These are phyloP conservation scores for Dinoponera quadriceps DNA, from an alignment of 1,140 invertebrate genomes.

Conservation along the genomic window DNA sequence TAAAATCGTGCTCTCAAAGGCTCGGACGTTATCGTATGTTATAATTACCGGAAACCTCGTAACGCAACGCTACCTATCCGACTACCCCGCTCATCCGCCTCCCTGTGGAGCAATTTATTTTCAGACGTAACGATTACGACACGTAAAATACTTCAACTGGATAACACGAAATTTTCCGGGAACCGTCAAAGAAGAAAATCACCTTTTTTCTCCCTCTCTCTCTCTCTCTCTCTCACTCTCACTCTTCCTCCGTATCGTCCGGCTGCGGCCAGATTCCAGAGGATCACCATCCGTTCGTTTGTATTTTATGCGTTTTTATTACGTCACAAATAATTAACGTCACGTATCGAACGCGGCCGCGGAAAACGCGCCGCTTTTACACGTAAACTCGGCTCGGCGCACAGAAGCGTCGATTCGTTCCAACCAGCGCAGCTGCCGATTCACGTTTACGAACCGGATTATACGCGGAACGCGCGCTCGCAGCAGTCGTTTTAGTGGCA, in stretches of 20 bases:
- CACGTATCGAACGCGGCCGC: background rate
- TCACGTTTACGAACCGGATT: constrained; percentile 50
- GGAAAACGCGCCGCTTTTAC: constrained; percentile 11
- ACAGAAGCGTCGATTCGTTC: constrained; percentile 5
- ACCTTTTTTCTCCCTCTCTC: background rate
- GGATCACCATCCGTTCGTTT: background rate
- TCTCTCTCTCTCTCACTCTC: background rate
- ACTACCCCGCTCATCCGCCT: no score
- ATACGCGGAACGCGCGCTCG: constrained; percentile 17
- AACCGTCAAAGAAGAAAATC: constrained; percentile 4
- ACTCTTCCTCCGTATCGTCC: background rate
- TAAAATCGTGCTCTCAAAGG: no score
- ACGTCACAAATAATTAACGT: constrained; percentile 43
- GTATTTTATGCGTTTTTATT: constrained; percentile 16
- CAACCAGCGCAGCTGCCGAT: constrained; percentile 50
- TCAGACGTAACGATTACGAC: background rate
- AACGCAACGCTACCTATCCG: background rate
- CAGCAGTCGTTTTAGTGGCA: constrained; percentile 46
- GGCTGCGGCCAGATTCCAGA: background rate
- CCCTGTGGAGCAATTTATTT: background rate
- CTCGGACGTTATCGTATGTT: background rate
- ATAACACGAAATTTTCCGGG: constrained; percentile 22
- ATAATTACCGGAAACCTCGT: background rate
- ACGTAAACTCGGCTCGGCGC: background rate
- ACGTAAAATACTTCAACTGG: background rate